Base-by-base conservation (phyloP, 2,113 vertebrate genomes). In the Danionella cerebrum region DNA sequence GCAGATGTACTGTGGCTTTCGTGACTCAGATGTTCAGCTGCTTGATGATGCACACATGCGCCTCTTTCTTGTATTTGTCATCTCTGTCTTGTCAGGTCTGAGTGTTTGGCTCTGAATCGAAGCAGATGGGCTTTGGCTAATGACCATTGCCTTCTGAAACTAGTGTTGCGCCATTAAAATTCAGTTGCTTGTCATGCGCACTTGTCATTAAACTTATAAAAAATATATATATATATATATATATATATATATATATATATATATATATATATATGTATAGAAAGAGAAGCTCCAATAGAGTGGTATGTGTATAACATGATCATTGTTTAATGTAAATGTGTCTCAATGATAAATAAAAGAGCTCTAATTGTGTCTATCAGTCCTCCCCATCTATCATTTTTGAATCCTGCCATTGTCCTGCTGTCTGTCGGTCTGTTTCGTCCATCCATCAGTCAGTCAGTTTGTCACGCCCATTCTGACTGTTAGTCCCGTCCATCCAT, bases 61-160 rank as follows among this genome's bases (percentile, higher is more conserved):
- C 14, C 31, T 24, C 11, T 65, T n/a, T 8, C 36, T 5, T 65
- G 21, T 65, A 25, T 18, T 51, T 65, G 33, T 65, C 22, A 41
- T 52, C 35, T 65, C 31, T 39, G 47, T 22, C 21, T 39, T 36
- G 45, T 36, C 48, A 51, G 50, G 62, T 39, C 19, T 65, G 45
- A 13, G 33, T 11, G 50, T 42, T 42, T 44, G 55, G 55, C 14
- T 59, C n/a, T 11, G 6, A 7, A 59, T 42, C 35, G 27, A 6
- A 44, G 38, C 38, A 59, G 55, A 59, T 59, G 38, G 55, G 25
- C 55, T 19, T 27, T 0, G 38, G 22, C 38, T 16, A 59, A 42
- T 59, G 24, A 29, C 38, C 22, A 42, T 38, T 42, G 55, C 55
- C 36, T 29, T 42, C 6, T 41, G 10, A 59, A 59, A 18, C 14